Percentiles rank a stretch among this genome's conserved stretches.
These are phyloP conservation scores for Spondyliosoma cantharus DNA, from an alignment of 2,797 vertebrate species.

Conservation along the genomic window DNA sequence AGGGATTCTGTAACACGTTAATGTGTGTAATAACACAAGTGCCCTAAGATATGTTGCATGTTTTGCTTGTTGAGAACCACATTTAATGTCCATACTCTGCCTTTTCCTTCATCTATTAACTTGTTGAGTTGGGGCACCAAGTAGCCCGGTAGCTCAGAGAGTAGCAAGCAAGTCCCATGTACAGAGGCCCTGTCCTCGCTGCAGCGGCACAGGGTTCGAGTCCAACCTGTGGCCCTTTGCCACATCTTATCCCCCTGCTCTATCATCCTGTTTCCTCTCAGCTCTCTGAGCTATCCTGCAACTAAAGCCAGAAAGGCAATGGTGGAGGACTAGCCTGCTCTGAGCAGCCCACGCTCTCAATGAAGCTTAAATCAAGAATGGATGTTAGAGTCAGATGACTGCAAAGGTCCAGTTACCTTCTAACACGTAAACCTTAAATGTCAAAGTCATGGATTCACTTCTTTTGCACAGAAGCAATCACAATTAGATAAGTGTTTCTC, in stretches of 20 bases:
- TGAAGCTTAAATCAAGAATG: neutral
- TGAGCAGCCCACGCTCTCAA: constrained; percentile 2
- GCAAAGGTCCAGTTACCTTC: neutral
- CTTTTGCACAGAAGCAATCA: neutral
- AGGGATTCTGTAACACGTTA: neutral
- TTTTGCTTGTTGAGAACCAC: neutral
- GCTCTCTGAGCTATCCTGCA: too few relatives aligned
- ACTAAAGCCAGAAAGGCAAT: neutral
- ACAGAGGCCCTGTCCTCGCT: too few relatives aligned
- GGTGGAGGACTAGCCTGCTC: constrained; percentile 19
- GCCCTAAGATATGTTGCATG: neutral
- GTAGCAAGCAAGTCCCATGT: too few relatives aligned
- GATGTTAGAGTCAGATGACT: neutral
- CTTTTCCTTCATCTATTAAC: neutral
- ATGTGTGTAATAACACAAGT: neutral
- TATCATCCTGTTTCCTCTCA: too few relatives aligned
- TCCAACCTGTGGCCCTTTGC: too few relatives aligned
- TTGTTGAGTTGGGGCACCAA: too few relatives aligned
- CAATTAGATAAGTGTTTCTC: constrained; percentile 1
- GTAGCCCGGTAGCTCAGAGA: too few relatives aligned
- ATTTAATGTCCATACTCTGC: neutral
- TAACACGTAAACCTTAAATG: neutral
- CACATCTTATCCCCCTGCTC: too few relatives aligned
- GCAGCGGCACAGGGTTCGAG: too few relatives aligned
- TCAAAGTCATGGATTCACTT: constrained; percentile 8